Base-by-base conservation (phyloP, 2,888 invertebrate genomes). In the Rhingia campestris region DNA sequence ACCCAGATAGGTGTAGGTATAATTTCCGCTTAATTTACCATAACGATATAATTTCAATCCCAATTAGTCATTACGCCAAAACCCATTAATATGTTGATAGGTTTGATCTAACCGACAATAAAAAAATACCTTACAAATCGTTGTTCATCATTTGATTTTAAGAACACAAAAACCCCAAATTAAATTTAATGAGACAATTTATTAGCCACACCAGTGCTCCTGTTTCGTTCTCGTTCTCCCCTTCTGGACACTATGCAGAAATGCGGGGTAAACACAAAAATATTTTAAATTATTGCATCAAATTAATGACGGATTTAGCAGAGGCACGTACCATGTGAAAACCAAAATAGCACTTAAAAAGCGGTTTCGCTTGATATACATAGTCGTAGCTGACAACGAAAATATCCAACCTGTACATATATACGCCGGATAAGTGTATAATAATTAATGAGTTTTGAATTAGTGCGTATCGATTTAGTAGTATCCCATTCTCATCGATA, bases 391-490 rank as follows among this genome's bases (percentile, higher is more conserved):
- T 32, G 74, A 49, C 63, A 66, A 66, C 66, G 64, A 58, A 39
- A 39, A 47, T 45, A 22, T 45, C 12, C 7, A 6, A 6, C 37
- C 22, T 10, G 6, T 33, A 43, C n/a, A 22, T 51, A 43, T 30
- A 22, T 51, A 53, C 43, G 37, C 4, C 39, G 22, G 54, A 32
- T 75, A 75, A 58, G 66, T 75, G 75, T 58, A 75, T 66, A 75
- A 75, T 75, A 81, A 80, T 82, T 82, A 73, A 82, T 77, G 72
- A 66, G 35, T 77, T 76, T 67, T 41, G 49, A 81, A 81, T 81
- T 72, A 66, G 66, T 77, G 54, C 61, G 77, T 59, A 51, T 72
- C 72, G 61, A 58, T 56, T 59, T 2, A 35, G 61, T 59, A 72
- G 66, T 41, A 45, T 74, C 73, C 51, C 58, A 58, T 35, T 43